Evolutionary conservation across 2,888 invertebrate species (phyloP).

Genomic region (Piscicola geometra): DNA sequence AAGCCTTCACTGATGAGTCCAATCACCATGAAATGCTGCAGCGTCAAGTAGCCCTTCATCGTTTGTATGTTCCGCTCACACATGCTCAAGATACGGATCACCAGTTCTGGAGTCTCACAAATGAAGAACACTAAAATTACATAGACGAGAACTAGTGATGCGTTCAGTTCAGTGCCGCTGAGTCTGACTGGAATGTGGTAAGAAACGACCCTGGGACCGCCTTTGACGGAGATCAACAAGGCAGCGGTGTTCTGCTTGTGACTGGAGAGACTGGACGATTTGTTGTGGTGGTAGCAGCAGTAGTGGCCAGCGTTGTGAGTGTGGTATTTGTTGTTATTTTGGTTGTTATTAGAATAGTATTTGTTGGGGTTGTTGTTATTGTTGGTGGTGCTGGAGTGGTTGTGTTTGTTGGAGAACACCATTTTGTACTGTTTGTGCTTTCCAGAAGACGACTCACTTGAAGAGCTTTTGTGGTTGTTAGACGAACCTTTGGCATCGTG

Average conservation of each 20-base stretch:
- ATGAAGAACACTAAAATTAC: constrained; percentile 41
- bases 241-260: constrained; percentile 19
- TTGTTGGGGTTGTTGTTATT: neutral
- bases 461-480: neutral
- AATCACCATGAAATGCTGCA: neutral
- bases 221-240: constrained; percentile 17
- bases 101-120: constrained; percentile 43
- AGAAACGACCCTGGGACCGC: neutral
- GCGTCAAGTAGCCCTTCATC: neutral
- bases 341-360: neutral
- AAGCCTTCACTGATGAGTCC: constrained; percentile 33
- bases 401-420: neutral
- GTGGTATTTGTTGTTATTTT: constrained; percentile 9
- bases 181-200: constrained; percentile 10
- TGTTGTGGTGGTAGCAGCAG: neutral
- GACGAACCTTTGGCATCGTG: neutral
- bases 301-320: neutral
- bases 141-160: constrained; percentile 42
- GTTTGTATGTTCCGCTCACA: constrained; percentile 18
- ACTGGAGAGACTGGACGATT: neutral
- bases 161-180: constrained; percentile 40
- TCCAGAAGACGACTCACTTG: neutral
- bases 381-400: neutral
- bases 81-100: constrained; percentile 33
- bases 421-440: constrained; percentile 1